Evolutionary conservation across 2,888 invertebrate species (phyloP).

Genomic region (Theodoxus fluviatilis): DNA sequence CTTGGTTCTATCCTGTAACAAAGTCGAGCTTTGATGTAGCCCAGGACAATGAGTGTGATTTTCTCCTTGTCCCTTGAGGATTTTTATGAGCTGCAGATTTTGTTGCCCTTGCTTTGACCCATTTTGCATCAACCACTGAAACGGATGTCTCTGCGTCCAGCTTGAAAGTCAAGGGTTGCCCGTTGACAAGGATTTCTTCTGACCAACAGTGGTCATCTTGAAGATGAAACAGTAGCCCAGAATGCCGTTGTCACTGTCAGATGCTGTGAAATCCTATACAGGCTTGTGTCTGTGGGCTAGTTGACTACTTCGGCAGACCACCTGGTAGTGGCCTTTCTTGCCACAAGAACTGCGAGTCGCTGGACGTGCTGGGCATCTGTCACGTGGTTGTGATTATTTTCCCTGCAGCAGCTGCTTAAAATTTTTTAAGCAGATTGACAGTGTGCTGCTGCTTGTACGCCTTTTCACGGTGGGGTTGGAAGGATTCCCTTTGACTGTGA

Average conservation of each 20-base stretch:
- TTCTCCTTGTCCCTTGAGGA: slow-evolving; percentile 1
- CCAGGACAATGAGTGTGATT: slow-evolving; percentile 6
- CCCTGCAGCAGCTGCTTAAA: no score
- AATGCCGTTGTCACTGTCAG: background rate
- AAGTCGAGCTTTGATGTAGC: background rate
- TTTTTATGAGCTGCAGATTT: background rate
- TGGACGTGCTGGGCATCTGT: background rate
- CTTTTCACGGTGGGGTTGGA: no score
- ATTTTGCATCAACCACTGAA: background rate
- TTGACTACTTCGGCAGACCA: slow-evolving; percentile 18
- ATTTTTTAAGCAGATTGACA: no score
- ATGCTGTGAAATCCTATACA: background rate
- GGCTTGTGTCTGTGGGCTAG: no score
- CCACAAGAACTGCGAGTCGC: background rate
- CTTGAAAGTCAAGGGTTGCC: slow-evolving; percentile 11
- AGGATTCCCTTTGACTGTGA: no score
- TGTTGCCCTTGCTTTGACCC: background rate
- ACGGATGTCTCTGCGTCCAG: slow-evolving; percentile 25
- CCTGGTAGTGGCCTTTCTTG: slow-evolving; percentile 6
- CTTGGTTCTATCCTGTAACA: background rate
- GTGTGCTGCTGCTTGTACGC: no score
- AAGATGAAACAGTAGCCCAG: background rate
- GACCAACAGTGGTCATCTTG: background rate
- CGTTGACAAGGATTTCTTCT: background rate
- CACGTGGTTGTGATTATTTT: background rate